Conservation (phyloP, 2,888 invertebrate genomes). For the Entomobrya multifasciata region DNA sequence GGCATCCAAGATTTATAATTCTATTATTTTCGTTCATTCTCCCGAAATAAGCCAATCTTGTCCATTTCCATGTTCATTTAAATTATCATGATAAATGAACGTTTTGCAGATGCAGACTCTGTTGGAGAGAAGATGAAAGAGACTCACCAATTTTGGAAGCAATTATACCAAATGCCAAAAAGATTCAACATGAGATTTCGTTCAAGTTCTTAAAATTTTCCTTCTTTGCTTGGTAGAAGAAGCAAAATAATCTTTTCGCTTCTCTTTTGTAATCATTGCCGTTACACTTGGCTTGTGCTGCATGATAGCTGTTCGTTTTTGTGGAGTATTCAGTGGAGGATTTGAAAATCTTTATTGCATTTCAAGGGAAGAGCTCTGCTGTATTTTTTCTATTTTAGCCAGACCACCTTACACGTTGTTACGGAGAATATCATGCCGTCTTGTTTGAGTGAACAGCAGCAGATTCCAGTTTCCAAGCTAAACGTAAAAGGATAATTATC, state of each 20-base stretch:
- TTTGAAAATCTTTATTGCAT: too few species aligned
- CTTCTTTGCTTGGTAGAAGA: neutral
- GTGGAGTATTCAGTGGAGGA: too few species aligned
- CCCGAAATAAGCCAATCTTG: too few species aligned
- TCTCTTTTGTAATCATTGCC: neutral
- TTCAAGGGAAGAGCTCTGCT: too few species aligned
- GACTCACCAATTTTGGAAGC: neutral
- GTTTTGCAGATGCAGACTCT: neutral
- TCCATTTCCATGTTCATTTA: neutral
- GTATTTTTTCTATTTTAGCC: too few species aligned
- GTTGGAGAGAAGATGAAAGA: neutral
- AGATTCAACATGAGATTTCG: neutral
- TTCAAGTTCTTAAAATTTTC: neutral
- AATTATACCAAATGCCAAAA: neutral
- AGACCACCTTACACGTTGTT: too few species aligned
- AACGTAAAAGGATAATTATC: neutral
- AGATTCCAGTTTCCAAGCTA: conserved; percentile 1
- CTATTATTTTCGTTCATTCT: too few species aligned
- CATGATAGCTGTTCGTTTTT: neutral
- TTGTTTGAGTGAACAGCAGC: neutral
- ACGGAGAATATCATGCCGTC: too few species aligned
- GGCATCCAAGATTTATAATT: too few species aligned
- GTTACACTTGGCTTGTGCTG: conserved; percentile 10
- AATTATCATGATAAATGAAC: neutral
- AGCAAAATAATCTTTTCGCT: neutral